Evolutionary conservation across 2,888 invertebrate species (phyloP).

Genomic region (Aspidapion aeneum): DNA sequence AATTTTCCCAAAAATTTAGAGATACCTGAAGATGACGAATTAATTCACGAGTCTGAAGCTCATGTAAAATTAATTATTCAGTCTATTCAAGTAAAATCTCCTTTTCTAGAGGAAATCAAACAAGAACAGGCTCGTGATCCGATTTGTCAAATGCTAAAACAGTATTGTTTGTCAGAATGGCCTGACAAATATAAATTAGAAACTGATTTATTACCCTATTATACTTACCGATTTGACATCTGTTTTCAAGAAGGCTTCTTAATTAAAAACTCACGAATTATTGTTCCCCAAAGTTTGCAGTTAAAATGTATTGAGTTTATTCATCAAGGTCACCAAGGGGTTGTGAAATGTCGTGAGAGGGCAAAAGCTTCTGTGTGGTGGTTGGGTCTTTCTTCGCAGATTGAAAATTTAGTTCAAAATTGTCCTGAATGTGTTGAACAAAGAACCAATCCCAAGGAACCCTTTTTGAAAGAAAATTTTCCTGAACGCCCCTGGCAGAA

Average conservation of each 20-base stretch:
- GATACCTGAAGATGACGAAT: constrained; percentile 11
- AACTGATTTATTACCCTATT: constrained; percentile 7
- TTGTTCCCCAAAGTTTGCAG: constrained; percentile 7
- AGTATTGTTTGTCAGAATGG: constrained; percentile 13
- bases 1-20: too few relatives aligned
- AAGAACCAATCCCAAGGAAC: constrained; percentile 20
- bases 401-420: constrained; percentile 25
- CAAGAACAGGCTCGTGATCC: constrained; percentile 13
- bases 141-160: constrained; percentile 12
- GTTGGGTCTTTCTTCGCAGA: constrained; percentile 23
- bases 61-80: constrained; percentile 11
- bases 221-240: constrained; percentile 6
- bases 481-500: constrained; percentile 25
- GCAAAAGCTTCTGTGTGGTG: constrained; percentile 26
- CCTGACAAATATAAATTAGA: constrained; percentile 12
- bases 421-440: constrained; percentile 25
- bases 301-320: constrained; percentile 14
- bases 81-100: constrained; percentile 7
- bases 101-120: constrained; percentile 14
- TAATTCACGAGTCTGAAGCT: constrained; percentile 9
- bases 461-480: constrained; percentile 18
- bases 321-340: constrained; percentile 20
- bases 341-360: constrained; percentile 24
- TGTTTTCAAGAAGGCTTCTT: neutral
- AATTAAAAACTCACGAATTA: neutral